Evolutionary conservation across 2,113 vertebrate species (phyloP).

Genomic region (Todiramphus saurophagus): DNA sequence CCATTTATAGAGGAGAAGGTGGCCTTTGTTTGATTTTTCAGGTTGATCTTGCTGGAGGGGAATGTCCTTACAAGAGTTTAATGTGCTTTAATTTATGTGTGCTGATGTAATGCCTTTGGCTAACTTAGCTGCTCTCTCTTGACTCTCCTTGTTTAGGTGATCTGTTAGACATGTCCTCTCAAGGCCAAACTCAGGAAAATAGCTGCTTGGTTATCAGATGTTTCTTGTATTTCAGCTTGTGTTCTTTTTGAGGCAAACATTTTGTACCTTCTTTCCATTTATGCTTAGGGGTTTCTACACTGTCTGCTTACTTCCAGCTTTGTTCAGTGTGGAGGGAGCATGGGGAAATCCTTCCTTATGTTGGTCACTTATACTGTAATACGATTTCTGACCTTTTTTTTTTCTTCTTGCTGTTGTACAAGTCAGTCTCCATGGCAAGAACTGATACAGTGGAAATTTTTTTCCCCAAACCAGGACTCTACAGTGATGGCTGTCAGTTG

Average conservation of each 20-base stretch:
- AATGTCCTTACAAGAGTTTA: neutral
- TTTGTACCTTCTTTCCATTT: neutral
- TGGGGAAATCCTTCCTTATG: neutral
- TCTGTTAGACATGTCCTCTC: neutral
- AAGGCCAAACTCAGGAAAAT: neutral
- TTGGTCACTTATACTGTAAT: neutral
- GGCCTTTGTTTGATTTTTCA: neutral
- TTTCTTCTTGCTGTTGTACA: neutral
- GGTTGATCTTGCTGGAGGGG: neutral
- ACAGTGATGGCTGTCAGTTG: neutral
- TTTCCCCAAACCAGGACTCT: neutral
- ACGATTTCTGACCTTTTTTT: neutral
- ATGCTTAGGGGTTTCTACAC: accelerated
- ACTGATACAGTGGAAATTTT: neutral
- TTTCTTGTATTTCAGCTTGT: neutral
- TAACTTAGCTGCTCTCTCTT: neutral
- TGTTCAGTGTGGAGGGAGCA: neutral
- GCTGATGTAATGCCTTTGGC: neutral
- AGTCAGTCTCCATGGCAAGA: neutral
- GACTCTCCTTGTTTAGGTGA: neutral
- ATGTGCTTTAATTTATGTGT: neutral
- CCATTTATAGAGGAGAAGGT: neutral
- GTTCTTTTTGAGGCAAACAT: neutral
- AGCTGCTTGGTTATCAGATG: neutral
- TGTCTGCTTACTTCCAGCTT: neutral